Percentiles rank a stretch among this genome's conserved stretches.
Conservation (phyloP, 2,797 vertebrate genomes). For the Cryptoblepharus egeriae region DNA sequence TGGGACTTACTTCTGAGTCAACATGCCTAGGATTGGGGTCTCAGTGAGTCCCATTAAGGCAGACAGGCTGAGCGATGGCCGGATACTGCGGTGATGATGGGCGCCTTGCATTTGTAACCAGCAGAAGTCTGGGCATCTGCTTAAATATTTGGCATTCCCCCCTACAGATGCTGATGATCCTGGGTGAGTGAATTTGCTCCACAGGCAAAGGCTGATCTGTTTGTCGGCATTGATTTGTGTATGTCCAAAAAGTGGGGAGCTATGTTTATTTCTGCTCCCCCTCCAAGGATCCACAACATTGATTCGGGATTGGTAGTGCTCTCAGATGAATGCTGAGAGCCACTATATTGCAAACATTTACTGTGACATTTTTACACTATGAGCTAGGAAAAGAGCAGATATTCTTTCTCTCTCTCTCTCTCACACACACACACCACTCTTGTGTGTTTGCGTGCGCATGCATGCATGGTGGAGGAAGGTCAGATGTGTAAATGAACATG, state of each 20-base stretch:
- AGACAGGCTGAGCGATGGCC: not conserved
- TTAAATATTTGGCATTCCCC: not conserved
- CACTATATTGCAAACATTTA: not conserved
- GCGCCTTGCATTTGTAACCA: not conserved
- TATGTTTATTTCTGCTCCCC: not conserved
- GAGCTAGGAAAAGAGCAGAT: not conserved
- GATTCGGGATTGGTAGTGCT: not conserved
- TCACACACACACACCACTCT: no score
- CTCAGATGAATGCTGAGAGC: not conserved
- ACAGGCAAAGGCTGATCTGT: not conserved
- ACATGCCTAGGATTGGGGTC: no score
- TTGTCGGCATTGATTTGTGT: not conserved
- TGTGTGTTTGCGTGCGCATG: no score
- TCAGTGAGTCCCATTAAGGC: no score
- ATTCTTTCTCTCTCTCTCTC: not conserved
- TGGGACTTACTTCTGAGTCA: no score
- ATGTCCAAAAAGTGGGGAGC: not conserved
- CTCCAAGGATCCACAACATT: not conserved
- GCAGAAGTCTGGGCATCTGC: not conserved
- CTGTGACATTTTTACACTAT: not conserved
- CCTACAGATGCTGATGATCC: not conserved
- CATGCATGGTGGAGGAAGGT: no score
- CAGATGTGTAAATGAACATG: no score
- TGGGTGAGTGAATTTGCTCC: not conserved
- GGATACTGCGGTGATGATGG: not conserved